phyloP scores from a whole-genome alignment of 1,140 invertebrate species.

The Cecropterus lyciades region DNA sequence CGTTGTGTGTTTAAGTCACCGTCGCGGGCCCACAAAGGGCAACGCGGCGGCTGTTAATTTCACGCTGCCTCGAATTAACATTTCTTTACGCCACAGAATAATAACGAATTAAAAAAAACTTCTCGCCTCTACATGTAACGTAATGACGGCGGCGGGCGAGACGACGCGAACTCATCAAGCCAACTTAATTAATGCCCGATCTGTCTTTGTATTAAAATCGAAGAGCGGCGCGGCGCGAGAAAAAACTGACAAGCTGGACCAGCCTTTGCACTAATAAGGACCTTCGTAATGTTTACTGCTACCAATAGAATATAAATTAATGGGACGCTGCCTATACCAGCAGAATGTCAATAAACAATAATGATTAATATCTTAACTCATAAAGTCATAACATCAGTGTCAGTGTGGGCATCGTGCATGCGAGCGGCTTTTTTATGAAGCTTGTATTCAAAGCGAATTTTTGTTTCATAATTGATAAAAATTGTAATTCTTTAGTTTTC shows the following conservation, averaged over 20 bases:
- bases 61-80: constrained; percentile 84
- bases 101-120: constrained; percentile 83
- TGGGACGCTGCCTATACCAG: constrained; percentile 22
- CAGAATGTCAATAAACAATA: constrained; percentile 33
- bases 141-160: constrained; percentile 71
- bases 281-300: constrained; percentile 33
- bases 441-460: constrained; percentile 1
- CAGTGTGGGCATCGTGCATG: not conserved
- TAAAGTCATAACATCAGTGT: constrained; percentile 24
- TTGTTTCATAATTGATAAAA: not conserved
- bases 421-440: constrained; percentile 11
- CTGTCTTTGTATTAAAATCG: constrained; percentile 82
- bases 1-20: constrained; percentile 81
- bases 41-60: constrained; percentile 81
- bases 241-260: constrained; percentile 49
- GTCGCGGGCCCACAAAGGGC: constrained; percentile 79
- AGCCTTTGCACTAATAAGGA: constrained; percentile 29
- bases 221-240: constrained; percentile 49
- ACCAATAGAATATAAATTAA: constrained; percentile 35
- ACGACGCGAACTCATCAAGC: constrained; percentile 75
- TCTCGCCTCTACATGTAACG: constrained; percentile 78
- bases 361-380: constrained; percentile 34
- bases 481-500: too few species aligned
- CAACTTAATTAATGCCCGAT: constrained; percentile 81
- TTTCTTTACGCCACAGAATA: constrained; percentile 84